phyloP scores from a whole-genome alignment of 2,113 vertebrate species.

The Stegostoma tigrinum region DNA sequence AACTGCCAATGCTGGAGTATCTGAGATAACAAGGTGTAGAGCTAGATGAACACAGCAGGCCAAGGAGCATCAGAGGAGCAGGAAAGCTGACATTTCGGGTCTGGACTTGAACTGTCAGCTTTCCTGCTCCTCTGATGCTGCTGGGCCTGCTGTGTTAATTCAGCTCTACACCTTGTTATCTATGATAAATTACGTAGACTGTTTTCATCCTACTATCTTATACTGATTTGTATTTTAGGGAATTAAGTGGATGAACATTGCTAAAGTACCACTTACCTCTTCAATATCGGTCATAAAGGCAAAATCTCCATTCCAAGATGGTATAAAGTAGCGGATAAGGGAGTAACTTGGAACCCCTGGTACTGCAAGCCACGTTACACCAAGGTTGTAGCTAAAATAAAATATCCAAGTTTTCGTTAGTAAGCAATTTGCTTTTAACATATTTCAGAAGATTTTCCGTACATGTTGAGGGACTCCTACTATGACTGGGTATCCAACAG shows the following conservation, averaged over 20 bases:
- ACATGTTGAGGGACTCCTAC: neutral
- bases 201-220: neutral
- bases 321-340: neutral
- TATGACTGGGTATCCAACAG: neutral
- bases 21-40: no score
- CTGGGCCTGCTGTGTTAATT: no score
- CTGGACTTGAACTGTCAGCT: no score
- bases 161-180: no score
- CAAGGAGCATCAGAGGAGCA: no score
- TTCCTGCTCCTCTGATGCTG: no score
- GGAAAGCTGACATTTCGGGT: no score
- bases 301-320: slow-evolving; percentile 30
- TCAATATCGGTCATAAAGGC: neutral
- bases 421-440: neutral
- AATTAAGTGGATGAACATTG: neutral
- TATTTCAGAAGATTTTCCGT: neutral
- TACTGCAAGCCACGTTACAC: neutral
- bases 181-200: neutral
- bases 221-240: neutral
- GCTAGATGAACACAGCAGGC: no score
- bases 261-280: neutral
- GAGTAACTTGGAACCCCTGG: neutral
- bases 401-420: neutral
- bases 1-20: no score
- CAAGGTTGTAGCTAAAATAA: slow-evolving; percentile 32